Percentiles rank a stretch among this genome's conserved stretches.
Evolutionary conservation across 1,140 invertebrate species (phyloP).

Genomic region (Trissolcus basalis): DNA sequence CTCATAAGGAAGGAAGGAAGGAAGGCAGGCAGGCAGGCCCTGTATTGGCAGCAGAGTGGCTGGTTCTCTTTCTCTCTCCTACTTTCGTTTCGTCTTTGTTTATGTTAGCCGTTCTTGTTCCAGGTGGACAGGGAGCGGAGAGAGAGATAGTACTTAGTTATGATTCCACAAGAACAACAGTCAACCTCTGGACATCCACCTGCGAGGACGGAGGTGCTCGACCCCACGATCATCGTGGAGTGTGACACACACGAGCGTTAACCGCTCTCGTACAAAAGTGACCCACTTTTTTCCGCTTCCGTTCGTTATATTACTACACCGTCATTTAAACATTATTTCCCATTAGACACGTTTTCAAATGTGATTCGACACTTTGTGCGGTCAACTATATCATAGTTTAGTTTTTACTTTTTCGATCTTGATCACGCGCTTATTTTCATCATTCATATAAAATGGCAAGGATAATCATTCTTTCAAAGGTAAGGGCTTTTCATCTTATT

Average conservation of each 20-base stretch:
- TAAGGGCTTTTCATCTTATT: too few species aligned
- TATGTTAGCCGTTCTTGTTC: slow-evolving; percentile 55
- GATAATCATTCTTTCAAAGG: slow-evolving; percentile 26
- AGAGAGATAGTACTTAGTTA: slow-evolving; percentile 65
- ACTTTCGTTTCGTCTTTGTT: slow-evolving; percentile 51
- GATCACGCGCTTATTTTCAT: too few species aligned
- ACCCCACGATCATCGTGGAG: slow-evolving; percentile 70
- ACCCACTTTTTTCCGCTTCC: slow-evolving; percentile 49
- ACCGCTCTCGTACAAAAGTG: slow-evolving; percentile 63
- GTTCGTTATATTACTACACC: too few species aligned
- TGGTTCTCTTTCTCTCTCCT: slow-evolving; percentile 34
- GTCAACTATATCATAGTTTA: slow-evolving; percentile 10
- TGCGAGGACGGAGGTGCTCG: slow-evolving; percentile 75
- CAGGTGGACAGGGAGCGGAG: slow-evolving; percentile 63
- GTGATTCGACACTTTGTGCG: slow-evolving; percentile 5
- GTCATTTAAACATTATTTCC: not conserved
- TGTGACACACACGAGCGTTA: slow-evolving; percentile 69
- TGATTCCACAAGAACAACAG: slow-evolving; percentile 69
- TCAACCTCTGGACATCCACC: slow-evolving; percentile 76
- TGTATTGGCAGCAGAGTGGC: slow-evolving; percentile 1
- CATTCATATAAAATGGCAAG: slow-evolving; percentile 40
- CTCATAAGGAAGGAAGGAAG: too few species aligned
- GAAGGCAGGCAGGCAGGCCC: too few species aligned
- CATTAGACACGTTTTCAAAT: slow-evolving; percentile 27
- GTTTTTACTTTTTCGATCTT: not conserved